Conservation (phyloP, 1,140 invertebrate genomes). For the Pantala flavescens region DNA sequence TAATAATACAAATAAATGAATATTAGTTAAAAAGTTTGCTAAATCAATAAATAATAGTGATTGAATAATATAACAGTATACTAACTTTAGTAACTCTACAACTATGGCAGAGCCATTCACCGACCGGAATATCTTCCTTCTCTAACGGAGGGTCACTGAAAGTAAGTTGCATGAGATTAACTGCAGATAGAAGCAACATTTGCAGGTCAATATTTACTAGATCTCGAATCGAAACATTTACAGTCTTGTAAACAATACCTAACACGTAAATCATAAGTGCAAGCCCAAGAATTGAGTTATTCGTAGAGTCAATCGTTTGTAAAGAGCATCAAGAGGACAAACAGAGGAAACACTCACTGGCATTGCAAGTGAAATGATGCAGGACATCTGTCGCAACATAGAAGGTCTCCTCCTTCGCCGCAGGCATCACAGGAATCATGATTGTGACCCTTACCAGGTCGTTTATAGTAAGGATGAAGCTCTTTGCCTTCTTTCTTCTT, state of each 20-base stretch:
- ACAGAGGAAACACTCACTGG: conserved; percentile 57
- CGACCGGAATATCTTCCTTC: conserved; percentile 77
- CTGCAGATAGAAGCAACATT: no score
- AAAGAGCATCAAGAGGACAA: background rate
- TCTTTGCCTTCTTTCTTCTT: conserved; percentile 44
- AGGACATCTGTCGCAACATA: conserved; percentile 91
- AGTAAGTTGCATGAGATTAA: conserved; percentile 20
- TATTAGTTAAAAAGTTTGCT: background rate
- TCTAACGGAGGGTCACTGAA: conserved; percentile 79
- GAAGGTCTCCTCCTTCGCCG: conserved; percentile 84
- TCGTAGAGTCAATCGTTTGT: background rate
- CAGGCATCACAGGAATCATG: conserved; percentile 87
- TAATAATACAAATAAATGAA: background rate
- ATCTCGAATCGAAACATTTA: no score
- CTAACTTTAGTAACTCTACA: conserved; percentile 37
- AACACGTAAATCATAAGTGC: no score
- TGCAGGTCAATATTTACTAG: no score
- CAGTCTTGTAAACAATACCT: no score
- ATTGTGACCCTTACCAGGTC: conserved; percentile 82
- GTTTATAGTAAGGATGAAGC: conserved; percentile 71
- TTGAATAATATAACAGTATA: background rate
- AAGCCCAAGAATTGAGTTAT: no score
- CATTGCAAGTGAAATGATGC: conserved; percentile 89
- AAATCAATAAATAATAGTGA: background rate
- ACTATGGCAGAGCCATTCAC: conserved; percentile 80